Evolutionary conservation across 2,797 vertebrate species (phyloP).

Genomic region (Astyanax mexicanus): DNA sequence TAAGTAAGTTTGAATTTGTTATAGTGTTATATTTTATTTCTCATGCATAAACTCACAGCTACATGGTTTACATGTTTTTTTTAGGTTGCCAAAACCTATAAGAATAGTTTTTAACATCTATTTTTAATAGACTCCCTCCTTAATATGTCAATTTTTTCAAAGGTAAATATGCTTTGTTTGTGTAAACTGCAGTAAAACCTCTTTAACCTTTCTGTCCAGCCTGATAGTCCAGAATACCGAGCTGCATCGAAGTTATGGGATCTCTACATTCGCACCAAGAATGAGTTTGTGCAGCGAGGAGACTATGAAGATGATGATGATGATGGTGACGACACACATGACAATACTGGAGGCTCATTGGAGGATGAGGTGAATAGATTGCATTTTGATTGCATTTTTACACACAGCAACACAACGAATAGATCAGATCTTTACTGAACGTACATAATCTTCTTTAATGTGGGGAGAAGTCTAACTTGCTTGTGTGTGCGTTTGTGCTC

Average conservation of each 20-base stretch:
- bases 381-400: neutral
- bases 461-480: too few species aligned
- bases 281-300: conserved; percentile 96
- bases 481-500: neutral
- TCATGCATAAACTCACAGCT: too few species aligned
- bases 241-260: conserved; percentile 99
- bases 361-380: conserved; percentile 83
- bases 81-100: too few species aligned
- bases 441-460: too few species aligned
- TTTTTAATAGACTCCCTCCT: too few species aligned
- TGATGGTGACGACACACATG: conserved; percentile 87
- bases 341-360: conserved; percentile 83
- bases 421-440: too few species aligned
- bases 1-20: too few species aligned
- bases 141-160: neutral
- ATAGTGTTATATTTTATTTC: too few species aligned
- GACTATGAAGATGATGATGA: conserved; percentile 96
- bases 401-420: too few species aligned
- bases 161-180: neutral
- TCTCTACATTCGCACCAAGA: conserved; percentile 95
- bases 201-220: conserved; percentile 68
- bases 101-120: too few species aligned
- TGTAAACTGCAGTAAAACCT: too few species aligned
- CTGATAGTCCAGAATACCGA: conserved; percentile 93
- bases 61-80: too few species aligned